Conservation (phyloP, 2,113 vertebrate species). For the Pygoscelis adeliae region DNA sequence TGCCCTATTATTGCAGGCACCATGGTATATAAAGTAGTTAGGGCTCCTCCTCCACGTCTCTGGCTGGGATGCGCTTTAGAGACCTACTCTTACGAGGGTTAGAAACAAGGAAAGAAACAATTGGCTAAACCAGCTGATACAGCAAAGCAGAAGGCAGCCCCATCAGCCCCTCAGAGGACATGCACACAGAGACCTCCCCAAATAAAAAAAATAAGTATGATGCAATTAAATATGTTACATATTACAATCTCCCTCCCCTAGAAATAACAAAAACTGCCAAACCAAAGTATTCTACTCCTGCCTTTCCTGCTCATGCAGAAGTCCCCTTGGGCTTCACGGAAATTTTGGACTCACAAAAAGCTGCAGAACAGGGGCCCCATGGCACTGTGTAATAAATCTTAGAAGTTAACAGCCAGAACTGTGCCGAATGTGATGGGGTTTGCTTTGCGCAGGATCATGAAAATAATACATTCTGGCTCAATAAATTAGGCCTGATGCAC, state of each 20-base stretch:
- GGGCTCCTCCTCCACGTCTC: background rate
- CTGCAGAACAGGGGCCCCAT: constrained; percentile 50
- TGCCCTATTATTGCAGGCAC: background rate
- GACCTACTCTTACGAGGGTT: background rate
- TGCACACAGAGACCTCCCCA: background rate
- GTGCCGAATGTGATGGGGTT: constrained; percentile 64
- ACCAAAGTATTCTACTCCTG: background rate
- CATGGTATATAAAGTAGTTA: background rate
- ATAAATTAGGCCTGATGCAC: constrained; percentile 31
- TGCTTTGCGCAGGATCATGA: constrained; percentile 47
- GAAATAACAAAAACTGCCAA: constrained; percentile 38
- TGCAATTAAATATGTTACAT: constrained; percentile 55
- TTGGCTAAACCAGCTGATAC: background rate
- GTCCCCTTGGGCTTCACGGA: constrained; percentile 35
- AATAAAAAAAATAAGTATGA: background rate
- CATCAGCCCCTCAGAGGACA: background rate
- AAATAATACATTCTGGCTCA: constrained; percentile 55
- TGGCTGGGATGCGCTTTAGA: background rate
- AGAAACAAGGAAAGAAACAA: background rate
- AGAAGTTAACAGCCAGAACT: constrained; percentile 67
- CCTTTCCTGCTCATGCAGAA: constrained; percentile 16
- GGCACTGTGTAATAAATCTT: constrained; percentile 61
- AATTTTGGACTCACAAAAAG: constrained; percentile 45
- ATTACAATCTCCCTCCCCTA: constrained; percentile 12
- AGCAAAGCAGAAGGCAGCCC: background rate